Percentiles rank a stretch among this genome's conserved stretches.
phyloP scores from a whole-genome alignment of 2,888 invertebrate species.

The Rhingia rostrata region DNA sequence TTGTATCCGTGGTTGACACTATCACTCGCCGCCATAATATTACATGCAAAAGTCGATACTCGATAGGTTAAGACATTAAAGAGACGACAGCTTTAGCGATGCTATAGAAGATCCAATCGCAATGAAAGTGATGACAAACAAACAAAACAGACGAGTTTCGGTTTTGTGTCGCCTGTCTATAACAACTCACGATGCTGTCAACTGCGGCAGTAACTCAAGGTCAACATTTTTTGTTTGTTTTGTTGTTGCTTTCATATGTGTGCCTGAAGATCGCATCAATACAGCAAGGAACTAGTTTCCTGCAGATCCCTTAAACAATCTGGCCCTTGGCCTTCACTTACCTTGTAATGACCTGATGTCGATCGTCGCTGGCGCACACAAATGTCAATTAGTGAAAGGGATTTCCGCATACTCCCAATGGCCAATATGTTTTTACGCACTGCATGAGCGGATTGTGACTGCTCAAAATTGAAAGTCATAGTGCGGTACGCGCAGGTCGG shows the following conservation, averaged over 20 bases:
- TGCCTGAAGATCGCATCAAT: constrained; percentile 8
- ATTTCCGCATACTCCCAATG: constrained; percentile 74
- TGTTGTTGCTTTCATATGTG: constrained; percentile 29
- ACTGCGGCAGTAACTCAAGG: constrained; percentile 56
- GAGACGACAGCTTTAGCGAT: background rate
- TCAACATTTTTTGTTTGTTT: constrained; percentile 6
- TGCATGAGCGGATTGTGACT: constrained; percentile 60
- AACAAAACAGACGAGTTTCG: constrained; percentile 56
- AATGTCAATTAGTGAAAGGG: constrained; percentile 77
- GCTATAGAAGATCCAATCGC: background rate
- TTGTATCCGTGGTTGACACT: constrained; percentile 21
- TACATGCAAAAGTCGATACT: constrained; percentile 30
- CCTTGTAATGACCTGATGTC: constrained; percentile 79
- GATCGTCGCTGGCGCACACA: constrained; percentile 18
- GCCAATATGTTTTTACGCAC: constrained; percentile 18
- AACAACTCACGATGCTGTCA: constrained; percentile 17
- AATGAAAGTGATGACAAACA: constrained; percentile 57
- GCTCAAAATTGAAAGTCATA: constrained; percentile 70
- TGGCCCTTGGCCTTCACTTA: constrained; percentile 83
- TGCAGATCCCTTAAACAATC: constrained; percentile 37
- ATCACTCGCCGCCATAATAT: constrained; percentile 48
- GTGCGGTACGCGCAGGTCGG: constrained; percentile 18
- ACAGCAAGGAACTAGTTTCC: constrained; percentile 54
- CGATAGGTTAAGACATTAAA: constrained; percentile 53
- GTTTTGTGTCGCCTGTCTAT: background rate